phyloP scores from a whole-genome alignment of 2,888 invertebrate genomes.

The Caenorhabditis imperialis region DNA sequence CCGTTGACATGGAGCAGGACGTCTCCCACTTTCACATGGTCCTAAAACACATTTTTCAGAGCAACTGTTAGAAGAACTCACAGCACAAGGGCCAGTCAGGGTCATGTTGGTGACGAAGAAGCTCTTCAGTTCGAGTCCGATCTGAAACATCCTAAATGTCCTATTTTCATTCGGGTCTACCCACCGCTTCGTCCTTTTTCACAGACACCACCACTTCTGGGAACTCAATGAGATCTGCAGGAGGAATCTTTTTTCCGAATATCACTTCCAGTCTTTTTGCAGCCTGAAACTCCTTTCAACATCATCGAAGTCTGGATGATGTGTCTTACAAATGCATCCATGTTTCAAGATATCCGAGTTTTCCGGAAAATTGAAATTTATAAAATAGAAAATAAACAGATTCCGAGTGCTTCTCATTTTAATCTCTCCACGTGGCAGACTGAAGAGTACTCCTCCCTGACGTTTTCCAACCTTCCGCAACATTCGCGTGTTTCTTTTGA shows the following conservation, averaged over 20 bases:
- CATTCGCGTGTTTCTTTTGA: conserved; percentile 3
- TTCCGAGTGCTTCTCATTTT: too few species aligned
- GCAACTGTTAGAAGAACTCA: too few species aligned
- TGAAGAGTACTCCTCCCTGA: too few species aligned
- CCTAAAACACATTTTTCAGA: conserved; percentile 22
- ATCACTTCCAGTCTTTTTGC: conserved; percentile 26
- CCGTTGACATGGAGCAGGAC: conserved; percentile 37
- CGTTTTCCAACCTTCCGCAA: neutral
- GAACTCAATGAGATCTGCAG: conserved; percentile 20
- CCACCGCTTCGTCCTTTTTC: conserved; percentile 31
- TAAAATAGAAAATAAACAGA: too few species aligned
- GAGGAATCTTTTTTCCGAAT: conserved; percentile 31
- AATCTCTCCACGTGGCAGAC: too few species aligned
- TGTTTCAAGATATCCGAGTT: conserved; percentile 17
- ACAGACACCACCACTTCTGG: conserved; percentile 4
- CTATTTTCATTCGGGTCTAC: too few species aligned
- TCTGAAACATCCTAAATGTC: too few species aligned
- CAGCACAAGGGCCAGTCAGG: conserved; percentile 17
- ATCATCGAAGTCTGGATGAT: neutral
- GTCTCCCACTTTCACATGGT: conserved; percentile 37
- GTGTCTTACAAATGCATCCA: conserved; percentile 35
- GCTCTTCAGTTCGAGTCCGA: conserved; percentile 38
- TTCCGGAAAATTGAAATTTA: too few species aligned
- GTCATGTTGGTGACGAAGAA: conserved; percentile 16
- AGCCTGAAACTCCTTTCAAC: conserved; percentile 4